Conservation (phyloP, 2,113 vertebrate species). For the Bos indicus region DNA sequence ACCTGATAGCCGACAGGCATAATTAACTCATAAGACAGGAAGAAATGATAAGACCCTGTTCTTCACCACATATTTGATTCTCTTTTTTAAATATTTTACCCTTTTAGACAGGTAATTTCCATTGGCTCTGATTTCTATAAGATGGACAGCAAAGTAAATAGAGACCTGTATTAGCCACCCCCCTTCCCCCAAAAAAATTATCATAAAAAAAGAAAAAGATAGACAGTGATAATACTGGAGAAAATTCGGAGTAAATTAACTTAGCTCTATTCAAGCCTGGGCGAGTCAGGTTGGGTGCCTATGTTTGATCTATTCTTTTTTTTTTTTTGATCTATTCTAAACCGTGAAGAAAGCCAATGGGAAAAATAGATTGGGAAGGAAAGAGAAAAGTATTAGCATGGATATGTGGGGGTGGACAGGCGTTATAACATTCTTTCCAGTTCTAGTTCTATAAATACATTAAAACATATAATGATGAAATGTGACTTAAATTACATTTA, state of each 20-base stretch:
- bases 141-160: constrained; percentile 21
- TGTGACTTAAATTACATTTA: constrained; percentile 46
- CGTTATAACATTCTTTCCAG: constrained; percentile 34
- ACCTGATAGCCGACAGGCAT: background rate
- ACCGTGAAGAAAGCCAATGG: constrained; percentile 50
- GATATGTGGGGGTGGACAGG: constrained; percentile 25
- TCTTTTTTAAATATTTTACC: constrained; percentile 48
- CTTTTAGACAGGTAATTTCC: constrained; percentile 57
- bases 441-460: constrained; percentile 47
- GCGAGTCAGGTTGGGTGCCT: constrained; percentile 46
- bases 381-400: constrained; percentile 45
- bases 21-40: constrained; percentile 39
- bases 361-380: constrained; percentile 56
- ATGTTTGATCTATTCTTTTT: constrained; percentile 49
- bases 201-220: constrained; percentile 42
- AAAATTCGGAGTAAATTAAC: constrained; percentile 60
- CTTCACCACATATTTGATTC: constrained; percentile 50
- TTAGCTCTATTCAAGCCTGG: constrained; percentile 53
- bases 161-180: constrained; percentile 22
- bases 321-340: constrained; percentile 56
- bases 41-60: background rate
- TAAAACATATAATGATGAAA: constrained; percentile 64
- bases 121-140: constrained; percentile 43
- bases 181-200: background rate
- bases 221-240: constrained; percentile 21